Percentiles rank a stretch among this genome's conserved stretches.
phyloP scores from a whole-genome alignment of 2,888 invertebrate species.

The Melieria picta region DNA sequence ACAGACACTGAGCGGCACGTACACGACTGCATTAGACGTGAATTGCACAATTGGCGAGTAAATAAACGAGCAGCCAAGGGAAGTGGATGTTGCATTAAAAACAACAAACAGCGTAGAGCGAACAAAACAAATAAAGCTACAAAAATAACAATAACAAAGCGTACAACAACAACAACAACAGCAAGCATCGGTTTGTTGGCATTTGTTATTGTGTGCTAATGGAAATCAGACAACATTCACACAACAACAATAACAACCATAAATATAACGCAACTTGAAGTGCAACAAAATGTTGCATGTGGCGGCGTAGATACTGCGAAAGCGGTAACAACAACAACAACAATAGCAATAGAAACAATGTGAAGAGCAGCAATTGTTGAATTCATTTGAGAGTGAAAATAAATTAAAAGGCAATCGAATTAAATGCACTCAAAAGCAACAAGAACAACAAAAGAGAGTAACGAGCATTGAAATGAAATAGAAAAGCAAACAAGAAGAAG shows the following conservation, averaged over 20 bases:
- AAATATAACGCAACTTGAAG: conserved; percentile 25
- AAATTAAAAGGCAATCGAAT: conserved; percentile 32
- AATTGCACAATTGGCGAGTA: neutral
- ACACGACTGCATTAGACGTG: no score
- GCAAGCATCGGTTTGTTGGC: neutral
- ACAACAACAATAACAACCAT: conserved; percentile 27
- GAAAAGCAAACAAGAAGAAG: neutral
- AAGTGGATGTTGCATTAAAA: conserved; percentile 4
- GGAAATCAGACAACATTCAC: conserved; percentile 22
- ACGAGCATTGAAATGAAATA: neutral
- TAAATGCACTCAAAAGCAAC: conserved; percentile 25
- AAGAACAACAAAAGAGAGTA: neutral
- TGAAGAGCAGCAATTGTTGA: conserved; percentile 19
- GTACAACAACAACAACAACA: conserved; percentile 10
- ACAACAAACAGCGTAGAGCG: no score
- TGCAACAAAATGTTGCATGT: conserved; percentile 11
- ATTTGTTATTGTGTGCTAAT: conserved; percentile 32
- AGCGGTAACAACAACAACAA: conserved; percentile 28
- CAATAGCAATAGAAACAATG: conserved; percentile 39
- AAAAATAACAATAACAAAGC: conserved; percentile 9
- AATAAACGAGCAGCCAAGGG: no score
- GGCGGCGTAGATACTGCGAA: no score
- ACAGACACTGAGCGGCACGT: no score
- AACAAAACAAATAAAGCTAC: conserved; percentile 3
- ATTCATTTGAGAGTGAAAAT: conserved; percentile 18